Percentiles rank a stretch among this genome's conserved stretches.
phyloP scores from a whole-genome alignment of 2,797 vertebrate species.

The Acrossocheilus fasciatus region DNA sequence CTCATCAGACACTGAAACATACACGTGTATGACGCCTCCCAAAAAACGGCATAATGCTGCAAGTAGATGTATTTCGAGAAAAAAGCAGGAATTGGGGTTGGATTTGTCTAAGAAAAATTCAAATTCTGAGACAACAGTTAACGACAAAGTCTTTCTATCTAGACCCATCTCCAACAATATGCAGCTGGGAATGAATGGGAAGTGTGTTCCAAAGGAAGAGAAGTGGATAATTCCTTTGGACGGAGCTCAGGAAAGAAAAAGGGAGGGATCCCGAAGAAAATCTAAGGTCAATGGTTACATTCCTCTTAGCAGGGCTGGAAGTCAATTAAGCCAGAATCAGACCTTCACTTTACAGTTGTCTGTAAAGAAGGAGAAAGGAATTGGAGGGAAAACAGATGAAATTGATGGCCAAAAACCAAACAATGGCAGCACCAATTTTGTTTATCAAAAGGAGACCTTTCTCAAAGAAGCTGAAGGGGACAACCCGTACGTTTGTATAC shows the following conservation, averaged over 20 bases:
- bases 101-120: constrained; percentile 96
- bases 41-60: constrained; percentile 77
- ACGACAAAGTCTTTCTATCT: constrained; percentile 78
- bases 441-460: constrained; percentile 92
- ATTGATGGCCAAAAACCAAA: constrained; percentile 62
- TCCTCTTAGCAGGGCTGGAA: constrained; percentile 44
- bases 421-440: constrained; percentile 84
- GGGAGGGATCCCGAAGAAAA: constrained; percentile 56
- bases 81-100: constrained; percentile 86
- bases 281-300: constrained; percentile 55
- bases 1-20: constrained; percentile 51
- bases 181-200: constrained; percentile 39
- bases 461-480: constrained; percentile 92
- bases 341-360: constrained; percentile 40
- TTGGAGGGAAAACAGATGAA: constrained; percentile 66
- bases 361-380: constrained; percentile 69
- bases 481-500: constrained; percentile 99
- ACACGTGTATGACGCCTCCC: constrained; percentile 55
- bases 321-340: constrained; percentile 47
- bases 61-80: constrained; percentile 80
- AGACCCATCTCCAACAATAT: constrained; percentile 71
- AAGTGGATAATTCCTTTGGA: constrained; percentile 53
- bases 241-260: constrained; percentile 51
- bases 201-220: constrained; percentile 41
- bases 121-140: constrained; percentile 80